Percentiles rank a stretch among this genome's conserved stretches.
Evolutionary conservation across 30 jellyfish, hydroid and myxozoan species (phyloP).

Genomic region (Aurelia sp.): DNA sequence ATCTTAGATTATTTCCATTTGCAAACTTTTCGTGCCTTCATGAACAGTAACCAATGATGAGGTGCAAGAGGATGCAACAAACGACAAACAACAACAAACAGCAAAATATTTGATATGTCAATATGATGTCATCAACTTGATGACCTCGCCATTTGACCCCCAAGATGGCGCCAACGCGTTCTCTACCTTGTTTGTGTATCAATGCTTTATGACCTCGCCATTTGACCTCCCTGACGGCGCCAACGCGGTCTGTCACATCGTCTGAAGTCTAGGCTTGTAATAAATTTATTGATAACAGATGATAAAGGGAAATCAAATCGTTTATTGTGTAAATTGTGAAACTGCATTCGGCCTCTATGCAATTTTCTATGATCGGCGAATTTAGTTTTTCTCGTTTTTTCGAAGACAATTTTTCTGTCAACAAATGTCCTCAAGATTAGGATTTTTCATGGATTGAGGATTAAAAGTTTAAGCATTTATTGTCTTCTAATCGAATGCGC

Average conservation of each 20-base stretch:
- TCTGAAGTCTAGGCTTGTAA: slow-evolving; percentile 57
- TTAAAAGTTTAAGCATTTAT: no score
- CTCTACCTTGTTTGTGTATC: background rate
- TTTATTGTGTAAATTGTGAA: slow-evolving; percentile 35
- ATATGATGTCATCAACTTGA: background rate
- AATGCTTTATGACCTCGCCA: slow-evolving; percentile 61
- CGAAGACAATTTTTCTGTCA: no score
- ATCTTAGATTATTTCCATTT: no score
- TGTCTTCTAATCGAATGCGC: no score
- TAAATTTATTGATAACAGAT: slow-evolving; percentile 51
- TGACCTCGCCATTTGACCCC: slow-evolving; percentile 81
- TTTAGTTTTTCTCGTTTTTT: no score
- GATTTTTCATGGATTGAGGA: no score
- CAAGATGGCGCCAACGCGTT: slow-evolving; percentile 47
- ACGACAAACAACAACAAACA: no score
- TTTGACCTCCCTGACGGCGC: slow-evolving; percentile 63
- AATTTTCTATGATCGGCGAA: background rate
- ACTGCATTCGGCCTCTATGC: slow-evolving; percentile 23
- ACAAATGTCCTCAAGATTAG: no score
- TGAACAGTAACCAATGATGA: no score
- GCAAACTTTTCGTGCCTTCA: no score
- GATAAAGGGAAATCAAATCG: slow-evolving; percentile 27
- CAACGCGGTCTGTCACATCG: slow-evolving; percentile 48
- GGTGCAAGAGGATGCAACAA: no score
- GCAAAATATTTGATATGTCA: no score